A percentile compares a stretch with the other conserved stretches of the same genome.
phyloP scores from a whole-genome alignment of 2,888 invertebrate genomes.

The Tinea semifulvella region DNA sequence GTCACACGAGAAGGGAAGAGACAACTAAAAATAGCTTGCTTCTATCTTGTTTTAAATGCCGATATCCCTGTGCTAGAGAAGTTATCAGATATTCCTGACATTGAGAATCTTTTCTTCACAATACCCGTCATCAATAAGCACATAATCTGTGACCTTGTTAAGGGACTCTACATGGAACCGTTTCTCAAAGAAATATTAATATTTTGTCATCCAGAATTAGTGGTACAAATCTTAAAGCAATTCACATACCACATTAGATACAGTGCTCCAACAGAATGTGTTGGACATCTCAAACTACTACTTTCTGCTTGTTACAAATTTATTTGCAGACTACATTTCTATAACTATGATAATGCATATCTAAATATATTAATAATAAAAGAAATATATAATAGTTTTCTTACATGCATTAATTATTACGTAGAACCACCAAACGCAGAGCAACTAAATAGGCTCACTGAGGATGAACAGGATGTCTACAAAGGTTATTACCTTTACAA shows the following conservation, averaged over 20 bases:
- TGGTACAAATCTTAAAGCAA: constrained; percentile 38
- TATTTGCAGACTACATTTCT: constrained; percentile 39
- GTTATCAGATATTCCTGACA: constrained; percentile 37
- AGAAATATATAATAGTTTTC: constrained; percentile 30
- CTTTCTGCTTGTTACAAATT: constrained; percentile 36
- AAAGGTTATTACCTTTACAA: constrained; percentile 36
- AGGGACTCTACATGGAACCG: constrained; percentile 39
- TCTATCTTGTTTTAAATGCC: constrained; percentile 45
- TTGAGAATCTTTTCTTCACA: constrained; percentile 44
- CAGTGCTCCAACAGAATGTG: constrained; percentile 34
- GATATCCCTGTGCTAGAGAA: constrained; percentile 38
- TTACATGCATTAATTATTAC: constrained; percentile 39
- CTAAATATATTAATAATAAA: constrained; percentile 21
- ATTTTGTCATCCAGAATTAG: constrained; percentile 36
- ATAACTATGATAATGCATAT: constrained; percentile 27
- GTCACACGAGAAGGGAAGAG: constrained; percentile 24
- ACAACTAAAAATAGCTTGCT: constrained; percentile 34
- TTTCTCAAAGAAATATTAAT: constrained; percentile 44
- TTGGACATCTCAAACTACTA: constrained; percentile 32
- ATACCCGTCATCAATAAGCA: constrained; percentile 42
- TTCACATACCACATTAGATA: constrained; percentile 44
- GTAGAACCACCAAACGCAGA: constrained; percentile 38
- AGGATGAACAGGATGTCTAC: constrained; percentile 38
- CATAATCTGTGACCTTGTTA: constrained; percentile 49
- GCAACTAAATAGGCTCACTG: constrained; percentile 31